Conservation (phyloP, 2,888 invertebrate species). For the Eupithecia centaureata region DNA sequence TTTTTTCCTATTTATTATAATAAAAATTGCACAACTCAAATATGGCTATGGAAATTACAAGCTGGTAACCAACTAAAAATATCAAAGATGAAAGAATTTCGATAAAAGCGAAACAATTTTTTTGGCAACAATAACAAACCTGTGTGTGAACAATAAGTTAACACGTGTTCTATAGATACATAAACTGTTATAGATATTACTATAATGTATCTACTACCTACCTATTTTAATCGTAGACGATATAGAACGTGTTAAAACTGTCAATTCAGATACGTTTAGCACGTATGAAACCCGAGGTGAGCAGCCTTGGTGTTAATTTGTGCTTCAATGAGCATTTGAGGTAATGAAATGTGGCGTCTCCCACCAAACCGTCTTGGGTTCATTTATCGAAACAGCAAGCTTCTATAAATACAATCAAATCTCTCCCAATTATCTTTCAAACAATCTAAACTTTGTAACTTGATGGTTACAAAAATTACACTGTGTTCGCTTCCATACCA, state of each 20-base stretch:
- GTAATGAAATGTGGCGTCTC: slow-evolving; percentile 7
- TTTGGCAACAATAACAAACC: neutral
- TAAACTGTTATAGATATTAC: neutral
- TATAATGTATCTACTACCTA: neutral
- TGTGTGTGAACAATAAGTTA: neutral
- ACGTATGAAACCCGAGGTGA: slow-evolving; percentile 19
- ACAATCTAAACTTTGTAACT: too few species aligned
- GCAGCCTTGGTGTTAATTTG: slow-evolving; percentile 13
- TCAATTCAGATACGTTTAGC: slow-evolving; percentile 23
- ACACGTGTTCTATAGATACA: neutral
- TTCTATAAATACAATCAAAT: neutral
- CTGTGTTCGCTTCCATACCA: too few species aligned
- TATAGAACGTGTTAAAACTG: slow-evolving; percentile 22
- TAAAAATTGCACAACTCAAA: too few species aligned
- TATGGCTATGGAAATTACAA: neutral
- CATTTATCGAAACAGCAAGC: slow-evolving; percentile 6
- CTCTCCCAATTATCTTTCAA: neutral
- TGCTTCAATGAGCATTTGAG: slow-evolving; percentile 14
- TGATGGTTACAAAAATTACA: too few species aligned
- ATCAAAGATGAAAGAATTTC: neutral
- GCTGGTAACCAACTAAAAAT: neutral
- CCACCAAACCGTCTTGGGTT: slow-evolving; percentile 11
- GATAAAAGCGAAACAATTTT: neutral
- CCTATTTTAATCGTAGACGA: slow-evolving; percentile 10
- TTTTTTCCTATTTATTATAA: neutral